Evolutionary conservation across 2,888 invertebrate genomes (phyloP).

Genomic region (Peribatodes rhomboidaria): DNA sequence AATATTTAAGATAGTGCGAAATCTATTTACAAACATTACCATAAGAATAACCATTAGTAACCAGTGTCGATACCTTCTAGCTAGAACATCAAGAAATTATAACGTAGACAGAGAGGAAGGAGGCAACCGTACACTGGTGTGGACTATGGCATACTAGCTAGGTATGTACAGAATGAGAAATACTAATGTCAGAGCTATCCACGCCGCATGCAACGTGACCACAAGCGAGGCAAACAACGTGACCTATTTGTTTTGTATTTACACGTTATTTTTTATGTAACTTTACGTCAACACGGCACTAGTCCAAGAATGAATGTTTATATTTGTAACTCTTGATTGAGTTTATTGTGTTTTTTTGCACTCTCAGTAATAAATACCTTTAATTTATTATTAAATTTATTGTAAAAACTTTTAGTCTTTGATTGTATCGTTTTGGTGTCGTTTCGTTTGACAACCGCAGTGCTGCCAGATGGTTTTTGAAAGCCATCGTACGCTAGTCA

Average conservation of each 20-base stretch:
- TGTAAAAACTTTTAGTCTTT: too few species aligned
- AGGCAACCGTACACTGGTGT: slow-evolving; percentile 45
- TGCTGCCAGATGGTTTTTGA: too few species aligned
- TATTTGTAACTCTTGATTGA: background rate
- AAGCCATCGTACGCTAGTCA: too few species aligned
- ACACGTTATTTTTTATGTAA: slow-evolving; percentile 7
- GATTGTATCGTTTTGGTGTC: too few species aligned
- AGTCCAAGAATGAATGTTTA: background rate
- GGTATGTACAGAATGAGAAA: slow-evolving; percentile 44
- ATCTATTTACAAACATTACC: slow-evolving; percentile 9
- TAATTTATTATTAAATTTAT: background rate
- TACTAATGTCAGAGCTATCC: slow-evolving; percentile 53
- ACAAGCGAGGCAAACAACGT: slow-evolving; percentile 51
- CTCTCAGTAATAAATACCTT: background rate
- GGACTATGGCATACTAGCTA: slow-evolving; percentile 29
- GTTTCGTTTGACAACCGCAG: too few species aligned
- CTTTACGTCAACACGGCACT: background rate
- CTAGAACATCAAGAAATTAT: slow-evolving; percentile 45
- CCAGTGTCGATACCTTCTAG: slow-evolving; percentile 41
- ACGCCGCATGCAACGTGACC: slow-evolving; percentile 89
- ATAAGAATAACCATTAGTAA: background rate
- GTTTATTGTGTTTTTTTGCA: background rate
- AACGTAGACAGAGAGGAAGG: slow-evolving; percentile 30
- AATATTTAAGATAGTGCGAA: background rate
- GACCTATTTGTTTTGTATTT: slow-evolving; percentile 46